A percentile compares a stretch with the other conserved stretches of the same genome.
phyloP scores from a whole-genome alignment of 2,113 vertebrate species.

The Oncorhynchus keta region DNA sequence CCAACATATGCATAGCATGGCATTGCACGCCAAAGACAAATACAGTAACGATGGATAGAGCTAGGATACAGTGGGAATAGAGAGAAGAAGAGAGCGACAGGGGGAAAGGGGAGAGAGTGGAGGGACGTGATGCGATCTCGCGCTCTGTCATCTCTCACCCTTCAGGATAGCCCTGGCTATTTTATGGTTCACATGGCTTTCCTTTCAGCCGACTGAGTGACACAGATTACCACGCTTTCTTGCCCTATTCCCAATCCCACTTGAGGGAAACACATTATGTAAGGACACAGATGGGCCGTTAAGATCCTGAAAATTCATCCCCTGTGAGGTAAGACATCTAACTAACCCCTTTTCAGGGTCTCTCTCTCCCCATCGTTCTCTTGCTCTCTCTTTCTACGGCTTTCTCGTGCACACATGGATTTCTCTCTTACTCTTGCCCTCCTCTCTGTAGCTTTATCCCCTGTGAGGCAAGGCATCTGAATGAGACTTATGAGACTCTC shows the following conservation, averaged over 20 bases:
- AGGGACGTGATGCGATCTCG: not conserved
- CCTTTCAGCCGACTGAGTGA: constrained; percentile 42
- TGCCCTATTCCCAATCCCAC: constrained; percentile 45
- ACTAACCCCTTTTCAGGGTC: constrained; percentile 14
- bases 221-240: constrained; percentile 48
- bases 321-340: constrained; percentile 38
- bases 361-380: constrained; percentile 10
- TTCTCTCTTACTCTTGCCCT: not conserved
- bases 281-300: constrained; percentile 58
- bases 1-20: not conserved
- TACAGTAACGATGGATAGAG: not conserved
- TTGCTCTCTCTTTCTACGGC: not conserved
- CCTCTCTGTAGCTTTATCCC: too few relatives aligned
- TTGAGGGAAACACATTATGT: constrained; percentile 56
- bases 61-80: not conserved
- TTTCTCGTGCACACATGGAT: not conserved
- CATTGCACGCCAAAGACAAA: constrained; percentile 1
- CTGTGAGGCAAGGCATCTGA: too few relatives aligned
- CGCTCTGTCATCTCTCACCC: constrained; percentile 32
- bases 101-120: constrained; percentile 8
- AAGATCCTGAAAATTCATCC: constrained; percentile 34
- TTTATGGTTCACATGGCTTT: constrained; percentile 47
- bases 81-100: too few relatives aligned
- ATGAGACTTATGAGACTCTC: too few relatives aligned
- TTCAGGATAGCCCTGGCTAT: constrained; percentile 33